Evolutionary conservation across 1,140 invertebrate species (phyloP).

Genomic region (Formica exsecta): DNA sequence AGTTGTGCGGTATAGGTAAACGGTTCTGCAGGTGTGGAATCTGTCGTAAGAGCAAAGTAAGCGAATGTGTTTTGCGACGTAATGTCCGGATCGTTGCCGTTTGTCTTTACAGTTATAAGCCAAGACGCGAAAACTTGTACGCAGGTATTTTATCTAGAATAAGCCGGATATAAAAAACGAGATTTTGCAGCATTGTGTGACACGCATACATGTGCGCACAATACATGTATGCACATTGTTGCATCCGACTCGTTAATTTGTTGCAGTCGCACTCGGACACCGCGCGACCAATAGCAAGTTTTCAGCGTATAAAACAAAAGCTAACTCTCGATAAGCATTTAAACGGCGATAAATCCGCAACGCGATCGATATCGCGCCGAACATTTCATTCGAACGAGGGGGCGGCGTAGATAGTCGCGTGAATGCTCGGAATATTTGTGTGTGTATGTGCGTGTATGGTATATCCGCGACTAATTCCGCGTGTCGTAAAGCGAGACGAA

Average conservation of each 20-base stretch:
- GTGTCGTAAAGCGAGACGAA: slow-evolving; percentile 41
- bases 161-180: slow-evolving; percentile 54
- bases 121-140: not conserved
- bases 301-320: slow-evolving; percentile 48
- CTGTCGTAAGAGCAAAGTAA: slow-evolving; percentile 12
- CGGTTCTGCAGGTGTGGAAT: slow-evolving; percentile 17
- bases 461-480: slow-evolving; percentile 34
- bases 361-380: slow-evolving; percentile 31
- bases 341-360: slow-evolving; percentile 49
- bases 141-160: slow-evolving; percentile 20
- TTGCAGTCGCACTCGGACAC: not conserved
- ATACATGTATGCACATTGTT: not conserved
- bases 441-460: not conserved
- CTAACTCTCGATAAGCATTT: slow-evolving; percentile 54
- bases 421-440: slow-evolving; percentile 50
- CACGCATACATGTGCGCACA: no score
- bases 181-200: not conserved
- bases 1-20: no score
- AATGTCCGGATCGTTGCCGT: slow-evolving; percentile 23
- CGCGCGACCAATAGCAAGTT: slow-evolving; percentile 20
- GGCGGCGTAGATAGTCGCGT: slow-evolving; percentile 31
- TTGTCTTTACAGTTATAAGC: not conserved
- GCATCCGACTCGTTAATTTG: slow-evolving; percentile 23
- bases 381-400: slow-evolving; percentile 49
- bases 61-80: not conserved